Evolutionary conservation across 23 tunicate genomes (phyloP).

Genomic region (Ascidia mentula): DNA sequence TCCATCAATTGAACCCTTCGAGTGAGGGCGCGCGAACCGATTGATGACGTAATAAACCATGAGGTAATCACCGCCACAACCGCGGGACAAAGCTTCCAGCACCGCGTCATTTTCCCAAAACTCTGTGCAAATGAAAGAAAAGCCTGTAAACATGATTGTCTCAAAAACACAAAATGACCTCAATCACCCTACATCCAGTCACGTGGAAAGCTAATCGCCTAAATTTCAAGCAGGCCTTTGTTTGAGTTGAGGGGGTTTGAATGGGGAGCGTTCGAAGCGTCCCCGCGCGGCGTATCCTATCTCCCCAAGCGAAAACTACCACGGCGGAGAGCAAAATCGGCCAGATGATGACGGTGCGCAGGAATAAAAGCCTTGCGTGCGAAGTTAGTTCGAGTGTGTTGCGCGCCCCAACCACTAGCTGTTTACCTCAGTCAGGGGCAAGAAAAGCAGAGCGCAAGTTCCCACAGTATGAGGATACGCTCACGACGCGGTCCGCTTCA

Average conservation of each 20-base stretch:
- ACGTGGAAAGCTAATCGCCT: slow-evolving; percentile 3
- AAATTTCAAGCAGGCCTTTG: neutral
- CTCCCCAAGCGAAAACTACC: neutral
- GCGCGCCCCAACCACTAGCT: neutral
- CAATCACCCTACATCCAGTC: neutral
- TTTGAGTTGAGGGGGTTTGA: neutral
- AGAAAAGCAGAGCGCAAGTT: neutral
- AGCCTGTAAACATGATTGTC: neutral
- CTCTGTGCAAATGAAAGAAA: neutral
- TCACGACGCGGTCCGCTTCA: slow-evolving; percentile 1
- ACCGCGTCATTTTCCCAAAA: neutral
- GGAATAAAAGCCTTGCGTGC: slow-evolving; percentile 3
- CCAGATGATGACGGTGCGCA: neutral
- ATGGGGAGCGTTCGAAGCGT: neutral
- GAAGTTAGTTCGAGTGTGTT: slow-evolving; percentile 5
- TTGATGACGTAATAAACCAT: slow-evolving; percentile 4
- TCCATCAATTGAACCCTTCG: neutral
- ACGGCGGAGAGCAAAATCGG: neutral
- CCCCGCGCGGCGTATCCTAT: neutral
- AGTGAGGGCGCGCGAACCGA: neutral
- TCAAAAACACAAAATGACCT: neutral
- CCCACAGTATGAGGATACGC: slow-evolving; percentile 4
- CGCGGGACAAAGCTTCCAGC: neutral
- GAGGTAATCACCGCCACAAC: neutral
- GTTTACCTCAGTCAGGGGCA: neutral